These are phyloP conservation scores for Prochilodus magdalenae DNA, from an alignment of 2,113 vertebrate species.

Conservation along the genomic window DNA sequence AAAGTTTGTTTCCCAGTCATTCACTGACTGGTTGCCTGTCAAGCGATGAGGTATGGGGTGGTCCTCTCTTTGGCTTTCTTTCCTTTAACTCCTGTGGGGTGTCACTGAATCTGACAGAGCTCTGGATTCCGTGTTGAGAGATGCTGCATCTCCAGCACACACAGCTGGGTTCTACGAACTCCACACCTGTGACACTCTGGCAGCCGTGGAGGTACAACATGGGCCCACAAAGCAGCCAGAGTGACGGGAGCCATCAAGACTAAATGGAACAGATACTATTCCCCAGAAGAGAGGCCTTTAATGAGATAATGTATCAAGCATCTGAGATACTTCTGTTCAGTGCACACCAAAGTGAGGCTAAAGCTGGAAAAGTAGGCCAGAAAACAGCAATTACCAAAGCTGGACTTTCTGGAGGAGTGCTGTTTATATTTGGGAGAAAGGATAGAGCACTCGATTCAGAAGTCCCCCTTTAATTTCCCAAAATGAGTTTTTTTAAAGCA, in stretches of 20 bases:
- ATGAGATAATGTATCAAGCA: slow-evolving; percentile 34
- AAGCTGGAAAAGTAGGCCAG: not conserved
- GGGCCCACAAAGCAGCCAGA: slow-evolving; percentile 26
- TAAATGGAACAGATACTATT: slow-evolving; percentile 41
- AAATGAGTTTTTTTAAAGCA: slow-evolving; percentile 21
- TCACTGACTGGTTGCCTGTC: not conserved
- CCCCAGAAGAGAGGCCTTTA: slow-evolving; percentile 40
- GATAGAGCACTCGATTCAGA: not conserved
- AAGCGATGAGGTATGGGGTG: not conserved
- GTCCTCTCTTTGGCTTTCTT: slow-evolving; percentile 43
- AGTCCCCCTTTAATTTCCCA: slow-evolving; percentile 19
- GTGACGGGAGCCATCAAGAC: slow-evolving; percentile 34
- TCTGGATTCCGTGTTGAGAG: slow-evolving; percentile 57
- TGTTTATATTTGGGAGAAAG: slow-evolving; percentile 10
- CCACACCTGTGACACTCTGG: slow-evolving; percentile 73
- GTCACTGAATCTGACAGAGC: slow-evolving; percentile 76
- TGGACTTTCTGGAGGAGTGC: not conserved
- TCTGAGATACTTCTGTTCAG: slow-evolving; percentile 30
- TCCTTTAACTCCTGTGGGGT: slow-evolving; percentile 71
- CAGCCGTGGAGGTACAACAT: slow-evolving; percentile 52
- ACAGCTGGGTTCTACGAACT: slow-evolving; percentile 73
- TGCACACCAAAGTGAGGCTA: slow-evolving; percentile 9
- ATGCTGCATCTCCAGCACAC: slow-evolving; percentile 69
- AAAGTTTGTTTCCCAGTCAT: not conserved
- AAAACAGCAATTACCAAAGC: slow-evolving; percentile 14